phyloP scores from a whole-genome alignment of 2,888 invertebrate genomes.

The Hydroisotoma schaefferi region DNA sequence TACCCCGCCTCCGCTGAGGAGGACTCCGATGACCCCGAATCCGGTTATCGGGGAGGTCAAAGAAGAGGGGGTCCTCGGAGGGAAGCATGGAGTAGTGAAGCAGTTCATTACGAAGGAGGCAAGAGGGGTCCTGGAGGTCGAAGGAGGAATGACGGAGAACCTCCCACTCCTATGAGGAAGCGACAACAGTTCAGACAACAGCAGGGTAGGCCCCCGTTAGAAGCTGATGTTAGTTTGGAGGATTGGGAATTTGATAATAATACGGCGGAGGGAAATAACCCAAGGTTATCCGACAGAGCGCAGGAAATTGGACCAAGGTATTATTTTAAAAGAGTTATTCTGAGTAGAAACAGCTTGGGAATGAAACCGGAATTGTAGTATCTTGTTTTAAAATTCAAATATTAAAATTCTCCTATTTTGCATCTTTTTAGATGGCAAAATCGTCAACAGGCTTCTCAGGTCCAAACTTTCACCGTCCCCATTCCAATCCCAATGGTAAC shows the following conservation, averaged over 20 bases:
- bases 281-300: conserved; percentile 24
- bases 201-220: conserved; percentile 15
- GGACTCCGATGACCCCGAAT: conserved; percentile 26
- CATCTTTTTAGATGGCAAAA: conserved; percentile 18
- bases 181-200: conserved; percentile 21
- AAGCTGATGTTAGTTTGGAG: conserved; percentile 39
- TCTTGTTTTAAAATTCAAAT: too few relatives aligned
- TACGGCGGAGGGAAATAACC: conserved; percentile 30
- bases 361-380: too few relatives aligned
- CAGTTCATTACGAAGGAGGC: conserved; percentile 53
- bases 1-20: conserved; percentile 32
- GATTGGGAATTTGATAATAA: conserved; percentile 48
- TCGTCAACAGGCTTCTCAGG: conserved; percentile 22
- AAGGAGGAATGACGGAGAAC: conserved; percentile 19
- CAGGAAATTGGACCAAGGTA: conserved; percentile 44
- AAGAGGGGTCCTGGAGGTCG: conserved; percentile 50
- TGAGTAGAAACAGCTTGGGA: too few relatives aligned
- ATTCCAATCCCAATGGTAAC: conserved; percentile 58
- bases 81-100: conserved; percentile 82
- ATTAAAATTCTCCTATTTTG: background rate
- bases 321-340: too few relatives aligned
- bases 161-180: conserved; percentile 18
- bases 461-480: conserved; percentile 52
- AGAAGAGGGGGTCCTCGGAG: conserved; percentile 53
- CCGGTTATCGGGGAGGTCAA: conserved; percentile 9